These are phyloP conservation scores for Sorex maritimensis DNA, from an alignment of 2,797 vertebrate species.

Conservation along the genomic window DNA sequence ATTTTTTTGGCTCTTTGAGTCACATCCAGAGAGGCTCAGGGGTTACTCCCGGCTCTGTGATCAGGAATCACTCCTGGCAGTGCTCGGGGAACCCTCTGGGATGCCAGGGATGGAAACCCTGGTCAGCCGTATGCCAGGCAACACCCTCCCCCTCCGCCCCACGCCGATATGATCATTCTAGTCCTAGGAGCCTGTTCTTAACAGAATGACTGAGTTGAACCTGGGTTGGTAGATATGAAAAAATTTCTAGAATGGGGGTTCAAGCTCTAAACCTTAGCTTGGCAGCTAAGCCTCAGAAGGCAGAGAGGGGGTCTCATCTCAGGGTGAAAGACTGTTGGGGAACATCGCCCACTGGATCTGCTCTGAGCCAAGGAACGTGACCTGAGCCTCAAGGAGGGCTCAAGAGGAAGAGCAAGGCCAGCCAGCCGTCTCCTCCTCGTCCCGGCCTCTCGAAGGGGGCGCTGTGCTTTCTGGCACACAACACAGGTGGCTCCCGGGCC, in stretches of 20 bases:
- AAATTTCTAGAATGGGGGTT: slow-evolving; percentile 48
- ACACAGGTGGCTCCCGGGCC: background rate
- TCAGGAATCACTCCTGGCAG: too few species aligned
- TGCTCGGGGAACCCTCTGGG: too few species aligned
- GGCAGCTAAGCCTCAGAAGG: background rate
- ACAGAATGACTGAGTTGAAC: too few species aligned
- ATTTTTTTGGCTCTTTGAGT: too few species aligned
- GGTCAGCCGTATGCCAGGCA: too few species aligned
- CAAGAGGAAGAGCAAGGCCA: background rate
- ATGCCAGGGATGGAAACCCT: too few species aligned
- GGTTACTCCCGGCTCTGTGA: too few species aligned
- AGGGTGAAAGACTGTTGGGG: background rate
- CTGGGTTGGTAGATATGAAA: background rate
- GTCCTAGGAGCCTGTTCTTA: too few species aligned
- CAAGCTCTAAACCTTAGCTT: background rate
- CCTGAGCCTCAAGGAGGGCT: background rate
- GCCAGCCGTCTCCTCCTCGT: slow-evolving; percentile 32
- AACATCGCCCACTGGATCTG: fast-evolving
- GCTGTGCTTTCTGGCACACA: slow-evolving; percentile 23
- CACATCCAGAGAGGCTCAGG: too few species aligned
- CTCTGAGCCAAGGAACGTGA: background rate
- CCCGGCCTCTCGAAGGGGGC: background rate
- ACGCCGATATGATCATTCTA: too few species aligned
- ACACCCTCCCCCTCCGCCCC: too few species aligned
- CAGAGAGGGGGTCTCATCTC: background rate